phyloP scores from a whole-genome alignment of 1,140 invertebrate species.

The Drosophila baimaii region DNA sequence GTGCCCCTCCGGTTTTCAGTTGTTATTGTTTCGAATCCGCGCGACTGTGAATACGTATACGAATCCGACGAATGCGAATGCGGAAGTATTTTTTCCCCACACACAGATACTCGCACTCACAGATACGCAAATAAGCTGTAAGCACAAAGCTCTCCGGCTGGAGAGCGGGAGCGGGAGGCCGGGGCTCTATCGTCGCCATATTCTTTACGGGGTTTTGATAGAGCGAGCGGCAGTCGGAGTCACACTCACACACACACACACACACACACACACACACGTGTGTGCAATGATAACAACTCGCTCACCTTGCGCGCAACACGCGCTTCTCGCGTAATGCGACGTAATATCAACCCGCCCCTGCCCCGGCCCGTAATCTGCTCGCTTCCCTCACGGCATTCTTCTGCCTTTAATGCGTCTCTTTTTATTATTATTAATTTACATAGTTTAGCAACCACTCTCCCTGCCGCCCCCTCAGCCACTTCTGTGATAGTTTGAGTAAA shows the following conservation, averaged over 20 bases:
- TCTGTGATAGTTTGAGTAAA: constrained; percentile 58
- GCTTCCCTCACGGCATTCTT: constrained; percentile 48
- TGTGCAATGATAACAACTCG: constrained; percentile 79
- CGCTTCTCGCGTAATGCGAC: constrained; percentile 76
- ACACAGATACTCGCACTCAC: constrained; percentile 29
- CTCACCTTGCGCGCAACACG: constrained; percentile 75
- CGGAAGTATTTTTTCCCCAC: constrained; percentile 72
- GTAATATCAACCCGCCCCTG: constrained; percentile 56
- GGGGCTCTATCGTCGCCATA: constrained; percentile 69
- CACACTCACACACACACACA: background rate
- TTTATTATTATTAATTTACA: constrained; percentile 72
- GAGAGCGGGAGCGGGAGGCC: constrained; percentile 5
- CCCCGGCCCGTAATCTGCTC: constrained; percentile 6
- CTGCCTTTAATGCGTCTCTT: constrained; percentile 60
- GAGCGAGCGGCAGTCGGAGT: constrained; percentile 2
- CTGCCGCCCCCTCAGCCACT: background rate
- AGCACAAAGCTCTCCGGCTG: constrained; percentile 40
- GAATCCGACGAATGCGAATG: constrained; percentile 50
- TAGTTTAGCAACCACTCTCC: constrained; percentile 25
- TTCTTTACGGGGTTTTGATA: constrained; percentile 72
- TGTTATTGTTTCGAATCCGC: constrained; percentile 64
- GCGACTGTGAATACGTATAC: constrained; percentile 17
- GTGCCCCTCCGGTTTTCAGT: constrained; percentile 30
- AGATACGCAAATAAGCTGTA: constrained; percentile 67
- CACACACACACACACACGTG: constrained; percentile 25